A percentile compares a stretch with the other conserved stretches of the same genome.
These are phyloP conservation scores for Archocentrus centrarchus DNA, from an alignment of 2,113 vertebrate species.

Conservation along the genomic window DNA sequence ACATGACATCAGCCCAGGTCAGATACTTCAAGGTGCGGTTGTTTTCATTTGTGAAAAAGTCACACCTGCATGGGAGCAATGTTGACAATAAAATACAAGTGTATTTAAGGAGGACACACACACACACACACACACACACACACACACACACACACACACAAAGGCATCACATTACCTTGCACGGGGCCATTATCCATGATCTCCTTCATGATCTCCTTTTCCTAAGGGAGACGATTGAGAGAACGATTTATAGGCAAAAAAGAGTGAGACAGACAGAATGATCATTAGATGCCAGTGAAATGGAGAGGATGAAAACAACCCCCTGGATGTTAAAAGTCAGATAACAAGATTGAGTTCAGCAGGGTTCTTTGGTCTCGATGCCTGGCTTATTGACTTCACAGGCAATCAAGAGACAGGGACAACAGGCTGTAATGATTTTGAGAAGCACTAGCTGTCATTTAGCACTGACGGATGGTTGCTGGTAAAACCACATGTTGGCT, in stretches of 20 bases:
- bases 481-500: constrained; percentile 46
- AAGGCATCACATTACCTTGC: constrained; percentile 85
- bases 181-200: constrained; percentile 95
- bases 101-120: constrained; percentile 10
- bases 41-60: constrained; percentile 14
- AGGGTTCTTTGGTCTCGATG: constrained; percentile 50
- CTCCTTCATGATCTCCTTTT: constrained; percentile 98
- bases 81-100: neutral
- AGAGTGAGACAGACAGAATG: constrained; percentile 22
- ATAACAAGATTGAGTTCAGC: constrained; percentile 62
- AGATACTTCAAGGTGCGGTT: neutral
- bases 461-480: constrained; percentile 50
- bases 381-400: constrained; percentile 69
- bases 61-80: constrained; percentile 17
- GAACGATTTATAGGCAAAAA: constrained; percentile 37
- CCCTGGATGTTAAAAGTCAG: constrained; percentile 48
- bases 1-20: constrained; percentile 40
- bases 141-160: constrained; percentile 11
- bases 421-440: constrained; percentile 57
- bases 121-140: neutral
- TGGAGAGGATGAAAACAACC: constrained; percentile 51
- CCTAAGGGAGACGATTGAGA: constrained; percentile 78
- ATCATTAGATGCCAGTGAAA: constrained; percentile 55
- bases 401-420: constrained; percentile 36
- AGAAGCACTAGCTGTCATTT: constrained; percentile 51